A percentile compares a stretch with the other conserved stretches of the same genome.
These are phyloP conservation scores for Pocillopora meandrina DNA, from an alignment of 92 coral and sea anemone species.

Conservation along the genomic window DNA sequence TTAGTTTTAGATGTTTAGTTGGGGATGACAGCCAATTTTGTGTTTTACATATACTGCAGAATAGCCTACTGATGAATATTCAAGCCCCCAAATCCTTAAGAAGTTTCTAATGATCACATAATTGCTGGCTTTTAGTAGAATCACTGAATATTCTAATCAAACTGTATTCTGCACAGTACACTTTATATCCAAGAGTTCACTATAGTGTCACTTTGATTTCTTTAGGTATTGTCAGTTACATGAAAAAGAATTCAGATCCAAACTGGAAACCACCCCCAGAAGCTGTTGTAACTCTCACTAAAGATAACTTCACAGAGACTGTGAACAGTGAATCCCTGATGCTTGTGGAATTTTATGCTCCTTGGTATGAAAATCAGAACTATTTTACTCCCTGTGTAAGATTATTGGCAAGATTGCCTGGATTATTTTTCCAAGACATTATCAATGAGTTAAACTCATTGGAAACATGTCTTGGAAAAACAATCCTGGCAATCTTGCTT, in stretches of 20 bases:
- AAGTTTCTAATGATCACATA: too few species aligned
- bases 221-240: constrained; percentile 87
- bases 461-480: too few species aligned
- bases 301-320: constrained; percentile 86
- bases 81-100: too few species aligned
- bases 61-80: too few species aligned
- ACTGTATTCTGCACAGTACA: neutral
- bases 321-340: constrained; percentile 79
- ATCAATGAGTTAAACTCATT: too few species aligned
- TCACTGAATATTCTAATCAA: too few species aligned
- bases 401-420: too few species aligned
- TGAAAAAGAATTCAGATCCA: constrained; percentile 88
- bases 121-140: too few species aligned
- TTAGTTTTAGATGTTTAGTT: too few species aligned
- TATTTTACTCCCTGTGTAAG: neutral
- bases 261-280: constrained; percentile 98
- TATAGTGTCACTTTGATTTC: neutral
- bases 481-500: neutral
- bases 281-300: constrained; percentile 85
- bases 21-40: too few species aligned
- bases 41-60: too few species aligned
- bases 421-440: too few species aligned
- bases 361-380: constrained; percentile 68
- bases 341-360: constrained; percentile 98
- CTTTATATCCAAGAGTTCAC: neutral